Evolutionary conservation across 2,888 invertebrate species (phyloP).

Genomic region (Trissoscelio sp.): DNA sequence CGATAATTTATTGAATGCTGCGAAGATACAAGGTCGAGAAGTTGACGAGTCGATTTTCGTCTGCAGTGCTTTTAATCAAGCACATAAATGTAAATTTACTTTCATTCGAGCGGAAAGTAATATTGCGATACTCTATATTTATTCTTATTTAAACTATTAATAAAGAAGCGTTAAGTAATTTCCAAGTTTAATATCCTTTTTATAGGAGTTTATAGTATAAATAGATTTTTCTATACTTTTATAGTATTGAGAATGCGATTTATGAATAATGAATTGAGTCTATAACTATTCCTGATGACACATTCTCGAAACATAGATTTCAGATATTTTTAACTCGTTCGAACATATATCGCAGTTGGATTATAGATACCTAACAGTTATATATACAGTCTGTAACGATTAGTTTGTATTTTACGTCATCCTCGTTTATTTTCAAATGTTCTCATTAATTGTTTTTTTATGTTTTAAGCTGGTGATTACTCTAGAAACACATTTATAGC

Average conservation of each 20-base stretch:
- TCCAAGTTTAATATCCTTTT: conserved; percentile 1
- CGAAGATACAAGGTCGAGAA: conserved; percentile 25
- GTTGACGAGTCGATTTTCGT: conserved; percentile 20
- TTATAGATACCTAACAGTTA: conserved; percentile 18
- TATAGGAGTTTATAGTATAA: conserved; percentile 9
- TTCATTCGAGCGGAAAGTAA: neutral
- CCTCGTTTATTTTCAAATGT: no score
- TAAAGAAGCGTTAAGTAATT: neutral
- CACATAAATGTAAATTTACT: neutral
- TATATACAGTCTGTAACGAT: no score
- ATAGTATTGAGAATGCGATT: conserved; percentile 1
- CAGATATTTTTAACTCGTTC: conserved; percentile 27
- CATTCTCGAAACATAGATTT: conserved; percentile 32
- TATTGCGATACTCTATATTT: no score
- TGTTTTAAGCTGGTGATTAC: no score
- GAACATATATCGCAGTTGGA: conserved; percentile 3
- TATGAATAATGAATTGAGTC: conserved; percentile 28
- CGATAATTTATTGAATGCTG: conserved; percentile 47
- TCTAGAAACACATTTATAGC: no score
- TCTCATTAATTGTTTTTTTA: no score
- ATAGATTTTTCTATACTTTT: conserved; percentile 13
- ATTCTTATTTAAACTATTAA: neutral
- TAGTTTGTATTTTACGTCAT: no score
- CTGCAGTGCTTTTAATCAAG: no score
- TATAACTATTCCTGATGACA: no score